These are phyloP conservation scores for Clarias platycephalus DNA, from an alignment of 2,797 vertebrate species.

Conservation along the genomic window DNA sequence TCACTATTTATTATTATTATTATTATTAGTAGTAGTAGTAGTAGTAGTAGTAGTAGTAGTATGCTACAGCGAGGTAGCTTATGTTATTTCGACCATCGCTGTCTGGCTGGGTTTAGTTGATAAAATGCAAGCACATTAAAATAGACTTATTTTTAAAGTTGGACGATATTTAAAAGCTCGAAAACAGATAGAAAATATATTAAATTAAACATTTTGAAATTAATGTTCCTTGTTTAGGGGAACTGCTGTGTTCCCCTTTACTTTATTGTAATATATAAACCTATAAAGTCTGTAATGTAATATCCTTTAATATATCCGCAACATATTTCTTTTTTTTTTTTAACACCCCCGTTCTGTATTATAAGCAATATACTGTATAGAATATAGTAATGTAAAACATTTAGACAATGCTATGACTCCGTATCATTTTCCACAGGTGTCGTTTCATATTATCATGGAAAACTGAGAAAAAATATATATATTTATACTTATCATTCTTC, in stretches of 20 bases:
- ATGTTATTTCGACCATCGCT: neutral
- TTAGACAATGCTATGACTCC: constrained; percentile 9
- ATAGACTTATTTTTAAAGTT: neutral
- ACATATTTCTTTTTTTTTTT: neutral
- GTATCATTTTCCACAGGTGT: constrained; percentile 21
- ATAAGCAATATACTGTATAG: neutral
- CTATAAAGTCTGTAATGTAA: neutral
- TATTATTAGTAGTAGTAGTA: neutral
- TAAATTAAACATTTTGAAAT: neutral
- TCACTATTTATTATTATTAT: neutral
- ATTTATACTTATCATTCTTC: constrained; percentile 12
- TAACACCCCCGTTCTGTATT: neutral
- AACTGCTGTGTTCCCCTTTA: neutral
- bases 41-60: neutral
- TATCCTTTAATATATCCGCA: neutral
- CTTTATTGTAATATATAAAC: neutral
- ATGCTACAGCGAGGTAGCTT: neutral
- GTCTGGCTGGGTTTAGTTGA: neutral
- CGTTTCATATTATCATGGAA: constrained; percentile 1
- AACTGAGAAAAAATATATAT: constrained; percentile 5
- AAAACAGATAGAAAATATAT: neutral
- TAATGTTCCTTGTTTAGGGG: neutral
- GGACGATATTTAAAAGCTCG: neutral
- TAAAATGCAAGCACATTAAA: neutral
- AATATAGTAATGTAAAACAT: constrained; percentile 17